Base-by-base conservation (phyloP, 1,140 invertebrate species). In the Lepidurus packardi region DNA sequence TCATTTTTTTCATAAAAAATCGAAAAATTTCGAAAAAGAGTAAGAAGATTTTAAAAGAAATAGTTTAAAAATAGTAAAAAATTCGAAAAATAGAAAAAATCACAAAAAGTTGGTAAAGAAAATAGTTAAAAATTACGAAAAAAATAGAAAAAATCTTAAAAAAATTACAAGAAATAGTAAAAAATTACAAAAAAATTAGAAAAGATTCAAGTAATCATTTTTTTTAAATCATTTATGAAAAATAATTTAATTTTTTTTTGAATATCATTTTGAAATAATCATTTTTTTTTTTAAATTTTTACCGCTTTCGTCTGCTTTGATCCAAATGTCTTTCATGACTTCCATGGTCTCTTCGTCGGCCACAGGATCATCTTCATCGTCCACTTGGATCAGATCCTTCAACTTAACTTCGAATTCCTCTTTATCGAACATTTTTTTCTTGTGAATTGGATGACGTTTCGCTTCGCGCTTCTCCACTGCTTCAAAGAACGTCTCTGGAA, bases 281-380 rank as follows among this genome's bases (percentile, higher is more conserved):
- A n/a, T n/a, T n/a, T n/a, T n/a, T n/a, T n/a, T n/a, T n/a, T n/a
- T n/a, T n/a, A n/a, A n/a, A n/a, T n/a, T n/a, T n/a, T n/a, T n/a
- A 89, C 88, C 91, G 84, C 92, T 91, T 86, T 93, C 92, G 78
- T 92, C 92, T 79, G 92, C 92, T 86, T 93, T 93, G 41, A 92
- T 80, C 90, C 92, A 93, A 81, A 93, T 92, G 81, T 93, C 92
- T 86, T 92, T 91, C 1, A 93, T 85, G 44, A 89, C 91, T 85
- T 92, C 91, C 10, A 92, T 83, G 80, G 92, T 90, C 77, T 91
- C 89, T 78, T 93, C 92, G 83, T 92, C 91, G 0, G 89, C 89
- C 9, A 84, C 82, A 34, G 85, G 81, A 53, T 88, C 87, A 5
- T 87, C 85, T 0, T 80, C 78, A 1, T 82, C 53, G 13, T 65